Evolutionary conservation across 2,797 vertebrate species (phyloP).

Genomic region (Pyrocephalus nanus): DNA sequence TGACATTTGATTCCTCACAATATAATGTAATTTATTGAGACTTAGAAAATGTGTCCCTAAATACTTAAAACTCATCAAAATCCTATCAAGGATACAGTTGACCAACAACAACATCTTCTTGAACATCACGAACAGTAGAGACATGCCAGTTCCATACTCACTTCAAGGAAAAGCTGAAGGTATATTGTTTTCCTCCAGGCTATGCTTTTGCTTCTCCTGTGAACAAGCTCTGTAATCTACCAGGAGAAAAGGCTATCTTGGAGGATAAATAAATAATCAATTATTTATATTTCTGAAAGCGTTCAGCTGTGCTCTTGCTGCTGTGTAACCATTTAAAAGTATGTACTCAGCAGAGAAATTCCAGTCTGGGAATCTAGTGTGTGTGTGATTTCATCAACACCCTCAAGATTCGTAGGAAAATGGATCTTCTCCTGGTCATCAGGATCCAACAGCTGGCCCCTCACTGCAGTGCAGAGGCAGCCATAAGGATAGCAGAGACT

Average conservation of each 20-base stretch:
- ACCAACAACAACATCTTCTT: not conserved
- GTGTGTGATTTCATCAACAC: not conserved
- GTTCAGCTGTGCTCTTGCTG: constrained; percentile 39
- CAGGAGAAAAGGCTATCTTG: constrained; percentile 49
- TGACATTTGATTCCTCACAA: not conserved
- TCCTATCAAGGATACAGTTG: not conserved
- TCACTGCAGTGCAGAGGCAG: not conserved
- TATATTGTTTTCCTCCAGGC: constrained; percentile 37
- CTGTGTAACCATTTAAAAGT: constrained; percentile 33
- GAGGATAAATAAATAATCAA: constrained; percentile 64
- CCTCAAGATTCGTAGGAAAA: not conserved
- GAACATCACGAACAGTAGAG: not conserved
- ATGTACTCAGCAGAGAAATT: constrained; percentile 44
- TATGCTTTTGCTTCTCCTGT: constrained; percentile 44
- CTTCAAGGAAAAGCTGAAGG: constrained; percentile 17
- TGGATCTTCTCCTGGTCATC: not conserved
- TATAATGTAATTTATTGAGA: not conserved
- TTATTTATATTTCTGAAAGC: constrained; percentile 66
- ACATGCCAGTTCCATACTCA: not conserved
- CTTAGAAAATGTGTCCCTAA: not conserved
- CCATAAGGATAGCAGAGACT: not conserved
- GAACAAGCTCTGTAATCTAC: constrained; percentile 28
- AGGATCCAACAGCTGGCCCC: not conserved
- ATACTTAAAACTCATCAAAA: constrained; percentile 1
- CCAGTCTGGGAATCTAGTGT: not conserved